Evolutionary conservation across 2,888 invertebrate genomes (phyloP).

Genomic region (Schrankia costaestrigalis): DNA sequence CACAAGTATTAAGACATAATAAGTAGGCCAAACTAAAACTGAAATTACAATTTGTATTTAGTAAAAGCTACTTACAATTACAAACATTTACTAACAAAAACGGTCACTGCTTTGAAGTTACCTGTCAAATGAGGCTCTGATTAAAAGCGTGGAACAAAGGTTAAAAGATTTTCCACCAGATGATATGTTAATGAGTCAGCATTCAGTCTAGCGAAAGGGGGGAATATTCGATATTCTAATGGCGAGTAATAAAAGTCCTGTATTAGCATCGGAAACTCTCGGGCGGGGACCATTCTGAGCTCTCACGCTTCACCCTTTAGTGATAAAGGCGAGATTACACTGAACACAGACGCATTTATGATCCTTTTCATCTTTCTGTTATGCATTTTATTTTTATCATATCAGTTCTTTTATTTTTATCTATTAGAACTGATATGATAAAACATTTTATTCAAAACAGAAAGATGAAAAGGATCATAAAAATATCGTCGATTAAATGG

Average conservation of each 20-base stretch:
- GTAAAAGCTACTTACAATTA: too few relatives aligned
- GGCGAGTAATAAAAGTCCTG: slow-evolving; percentile 57
- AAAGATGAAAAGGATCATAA: too few relatives aligned
- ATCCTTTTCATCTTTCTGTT: neutral
- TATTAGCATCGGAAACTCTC: slow-evolving; percentile 34
- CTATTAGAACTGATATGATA: too few relatives aligned
- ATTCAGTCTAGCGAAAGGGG: slow-evolving; percentile 41
- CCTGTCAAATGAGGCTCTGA: neutral
- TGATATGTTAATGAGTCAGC: slow-evolving; percentile 50
- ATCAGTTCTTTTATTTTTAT: too few relatives aligned
- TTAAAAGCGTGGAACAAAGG: too few relatives aligned
- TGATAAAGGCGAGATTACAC: slow-evolving; percentile 12
- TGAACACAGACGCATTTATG: neutral
- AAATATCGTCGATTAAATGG: too few relatives aligned
- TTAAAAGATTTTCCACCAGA: slow-evolving; percentile 27
- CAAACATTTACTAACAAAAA: too few relatives aligned
- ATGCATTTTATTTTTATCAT: neutral
- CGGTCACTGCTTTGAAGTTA: too few relatives aligned
- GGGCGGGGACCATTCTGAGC: slow-evolving; percentile 19
- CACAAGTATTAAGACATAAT: too few relatives aligned
- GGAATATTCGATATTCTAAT: slow-evolving; percentile 65
- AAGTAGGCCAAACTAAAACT: too few relatives aligned
- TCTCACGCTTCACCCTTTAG: slow-evolving; percentile 20
- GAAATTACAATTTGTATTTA: too few relatives aligned
- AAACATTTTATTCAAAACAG: too few relatives aligned